A percentile compares a stretch with the other conserved stretches of the same genome.
phyloP scores from a whole-genome alignment of 2,888 invertebrate genomes.

The Chrysolina haemoptera region DNA sequence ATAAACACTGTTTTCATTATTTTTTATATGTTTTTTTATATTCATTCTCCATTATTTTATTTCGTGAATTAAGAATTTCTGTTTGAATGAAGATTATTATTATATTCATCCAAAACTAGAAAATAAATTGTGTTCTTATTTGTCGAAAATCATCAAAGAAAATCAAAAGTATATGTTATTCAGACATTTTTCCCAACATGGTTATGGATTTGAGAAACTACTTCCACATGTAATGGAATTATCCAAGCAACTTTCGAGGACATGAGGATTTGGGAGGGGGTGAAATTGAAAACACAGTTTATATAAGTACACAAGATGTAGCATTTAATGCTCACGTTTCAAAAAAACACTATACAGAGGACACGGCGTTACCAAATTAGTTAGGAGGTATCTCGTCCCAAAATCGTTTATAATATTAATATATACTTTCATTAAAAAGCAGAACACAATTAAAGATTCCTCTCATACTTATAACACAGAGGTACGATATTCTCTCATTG shows the following conservation, averaged over 20 bases:
- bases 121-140: too few species aligned
- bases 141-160: too few species aligned
- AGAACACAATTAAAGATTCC: slow-evolving; percentile 71
- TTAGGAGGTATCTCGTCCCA: slow-evolving; percentile 71
- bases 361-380: slow-evolving; percentile 71
- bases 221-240: too few species aligned
- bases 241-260: neutral
- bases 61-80: too few species aligned
- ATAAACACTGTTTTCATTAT: too few species aligned
- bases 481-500: slow-evolving; percentile 69
- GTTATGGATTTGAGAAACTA: too few species aligned
- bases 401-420: slow-evolving; percentile 67
- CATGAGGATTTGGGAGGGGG: slow-evolving; percentile 29
- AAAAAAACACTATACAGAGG: slow-evolving; percentile 72
- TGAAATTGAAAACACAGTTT: slow-evolving; percentile 64
- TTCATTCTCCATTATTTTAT: too few species aligned
- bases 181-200: too few species aligned
- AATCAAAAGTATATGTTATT: too few species aligned
- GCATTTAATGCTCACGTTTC: slow-evolving; percentile 72
- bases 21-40: too few species aligned
- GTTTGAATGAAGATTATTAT: too few species aligned
- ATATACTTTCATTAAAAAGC: slow-evolving; percentile 71
- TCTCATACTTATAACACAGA: slow-evolving; percentile 70
- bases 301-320: slow-evolving; percentile 72
- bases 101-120: too few species aligned